Evolutionary conservation across 2,797 vertebrate genomes (phyloP).

Genomic region (Eurystomus glaucurus): DNA sequence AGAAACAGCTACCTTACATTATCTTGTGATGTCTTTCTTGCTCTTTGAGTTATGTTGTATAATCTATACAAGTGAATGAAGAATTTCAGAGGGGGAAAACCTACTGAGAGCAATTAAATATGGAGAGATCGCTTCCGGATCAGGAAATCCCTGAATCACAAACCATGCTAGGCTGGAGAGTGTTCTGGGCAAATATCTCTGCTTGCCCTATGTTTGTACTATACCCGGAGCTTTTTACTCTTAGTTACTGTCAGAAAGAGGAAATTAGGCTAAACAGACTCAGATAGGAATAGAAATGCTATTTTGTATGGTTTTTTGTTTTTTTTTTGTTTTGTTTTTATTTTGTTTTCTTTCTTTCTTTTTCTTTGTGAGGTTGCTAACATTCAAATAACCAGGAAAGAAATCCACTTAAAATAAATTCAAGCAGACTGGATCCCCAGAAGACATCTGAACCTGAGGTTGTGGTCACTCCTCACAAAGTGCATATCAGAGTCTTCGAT

Average conservation of each 20-base stretch:
- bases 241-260: neutral
- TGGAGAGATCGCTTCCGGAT: neutral
- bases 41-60: neutral
- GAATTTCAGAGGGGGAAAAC: neutral
- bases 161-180: neutral
- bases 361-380: neutral
- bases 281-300: neutral
- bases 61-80: neutral
- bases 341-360: rapidly evolving
- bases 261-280: neutral
- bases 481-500: neutral
- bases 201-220: conserved; percentile 9
- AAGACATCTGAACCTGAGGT: neutral
- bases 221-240: neutral
- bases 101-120: neutral
- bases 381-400: neutral
- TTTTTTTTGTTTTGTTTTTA: too few relatives aligned
- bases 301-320: neutral
- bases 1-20: neutral
- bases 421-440: neutral
- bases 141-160: neutral
- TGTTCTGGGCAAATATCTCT: neutral
- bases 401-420: neutral
- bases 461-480: neutral
- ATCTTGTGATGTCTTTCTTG: neutral